Percentiles rank a stretch among this genome's conserved stretches.
These are phyloP conservation scores for Chrysocyon brachyurus DNA, from an alignment of 2,797 vertebrate genomes.

Conservation along the genomic window DNA sequence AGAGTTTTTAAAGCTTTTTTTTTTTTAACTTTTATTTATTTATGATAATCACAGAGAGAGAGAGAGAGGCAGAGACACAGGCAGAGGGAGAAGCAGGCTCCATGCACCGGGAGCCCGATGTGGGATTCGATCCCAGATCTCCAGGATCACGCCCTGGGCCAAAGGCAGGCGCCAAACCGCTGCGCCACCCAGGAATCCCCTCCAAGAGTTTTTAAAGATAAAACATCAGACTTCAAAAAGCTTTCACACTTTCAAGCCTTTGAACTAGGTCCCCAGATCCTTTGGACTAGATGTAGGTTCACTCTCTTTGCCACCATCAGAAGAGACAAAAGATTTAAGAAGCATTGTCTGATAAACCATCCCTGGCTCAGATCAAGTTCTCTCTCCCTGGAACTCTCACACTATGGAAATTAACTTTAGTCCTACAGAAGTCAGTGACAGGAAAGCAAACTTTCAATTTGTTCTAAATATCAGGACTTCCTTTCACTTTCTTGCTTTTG, in stretches of 20 bases:
- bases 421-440: neutral
- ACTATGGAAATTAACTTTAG: neutral
- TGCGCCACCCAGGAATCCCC: too few species aligned
- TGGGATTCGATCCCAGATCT: too few species aligned
- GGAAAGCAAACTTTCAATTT: neutral
- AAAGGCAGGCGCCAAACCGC: too few species aligned
- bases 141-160: too few species aligned
- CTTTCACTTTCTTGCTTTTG: neutral
- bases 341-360: neutral
- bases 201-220: neutral
- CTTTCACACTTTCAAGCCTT: neutral
- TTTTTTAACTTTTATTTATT: too few species aligned
- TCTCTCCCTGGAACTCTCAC: neutral
- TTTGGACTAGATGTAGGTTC: neutral
- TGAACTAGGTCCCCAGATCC: neutral
- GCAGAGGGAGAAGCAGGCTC: too few species aligned
- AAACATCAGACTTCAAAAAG: constrained; percentile 26
- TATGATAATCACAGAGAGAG: too few species aligned
- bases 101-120: too few species aligned
- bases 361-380: neutral
- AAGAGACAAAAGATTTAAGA: neutral
- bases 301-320: neutral
- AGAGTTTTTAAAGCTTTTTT: neutral
- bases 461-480: neutral
- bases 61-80: too few species aligned